Evolutionary conservation across 2,113 vertebrate genomes (phyloP).

Genomic region (Aegypius monachus): DNA sequence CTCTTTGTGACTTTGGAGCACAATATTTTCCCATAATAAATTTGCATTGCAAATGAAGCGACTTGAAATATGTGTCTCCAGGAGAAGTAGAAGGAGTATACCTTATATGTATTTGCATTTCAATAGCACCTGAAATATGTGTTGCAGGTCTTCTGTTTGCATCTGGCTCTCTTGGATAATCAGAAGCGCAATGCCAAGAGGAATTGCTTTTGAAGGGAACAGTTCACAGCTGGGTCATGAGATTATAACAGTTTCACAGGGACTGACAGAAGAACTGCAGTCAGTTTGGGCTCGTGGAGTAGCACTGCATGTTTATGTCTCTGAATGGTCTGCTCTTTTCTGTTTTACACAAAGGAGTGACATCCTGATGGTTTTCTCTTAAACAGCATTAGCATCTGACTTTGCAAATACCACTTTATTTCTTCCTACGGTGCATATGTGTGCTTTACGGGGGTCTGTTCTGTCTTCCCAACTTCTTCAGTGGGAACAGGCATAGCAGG

Average conservation of each 20-base stretch:
- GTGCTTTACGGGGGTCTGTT: neutral
- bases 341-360: neutral
- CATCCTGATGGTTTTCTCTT: neutral
- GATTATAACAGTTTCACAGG: neutral
- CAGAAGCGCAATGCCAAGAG: neutral
- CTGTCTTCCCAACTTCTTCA: neutral
- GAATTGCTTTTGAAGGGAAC: slow-evolving; percentile 24
- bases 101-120: slow-evolving; percentile 45
- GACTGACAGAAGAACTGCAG: neutral
- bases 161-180: slow-evolving; percentile 15
- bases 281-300: neutral
- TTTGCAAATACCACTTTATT: neutral
- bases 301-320: neutral
- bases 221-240: slow-evolving; percentile 30
- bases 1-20: neutral
- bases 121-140: slow-evolving; percentile 36
- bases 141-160: slow-evolving; percentile 17
- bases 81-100: slow-evolving; percentile 13
- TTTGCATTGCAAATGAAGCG: slow-evolving; percentile 26
- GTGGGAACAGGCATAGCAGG: neutral
- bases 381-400: neutral
- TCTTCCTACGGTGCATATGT: neutral
- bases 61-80: neutral
- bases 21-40: neutral
- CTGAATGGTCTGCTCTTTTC: neutral